phyloP scores from a whole-genome alignment of 2,113 vertebrate species.

The Mastomys coucha region DNA sequence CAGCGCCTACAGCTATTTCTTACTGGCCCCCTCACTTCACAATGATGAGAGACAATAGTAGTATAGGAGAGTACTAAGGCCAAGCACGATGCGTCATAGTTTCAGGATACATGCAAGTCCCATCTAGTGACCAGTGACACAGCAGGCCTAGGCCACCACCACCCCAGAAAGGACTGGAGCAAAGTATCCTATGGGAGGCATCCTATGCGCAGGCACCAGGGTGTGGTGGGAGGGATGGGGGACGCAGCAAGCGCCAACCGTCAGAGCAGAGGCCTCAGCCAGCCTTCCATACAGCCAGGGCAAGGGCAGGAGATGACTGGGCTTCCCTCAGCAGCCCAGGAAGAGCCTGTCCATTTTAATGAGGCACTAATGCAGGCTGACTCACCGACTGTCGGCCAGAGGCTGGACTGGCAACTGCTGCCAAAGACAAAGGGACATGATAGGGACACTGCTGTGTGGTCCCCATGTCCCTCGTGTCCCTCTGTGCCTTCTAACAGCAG shows the following conservation, averaged over 20 bases:
- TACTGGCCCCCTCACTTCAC: background rate
- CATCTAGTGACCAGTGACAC: background rate
- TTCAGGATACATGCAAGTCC: background rate
- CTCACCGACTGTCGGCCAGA: slow-evolving; percentile 43
- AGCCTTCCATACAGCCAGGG: background rate
- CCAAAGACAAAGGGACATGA: slow-evolving; percentile 64
- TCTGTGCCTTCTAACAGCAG: background rate
- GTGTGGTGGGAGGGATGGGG: background rate
- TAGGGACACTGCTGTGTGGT: accelerated
- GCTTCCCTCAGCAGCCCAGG: background rate
- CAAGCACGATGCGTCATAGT: background rate
- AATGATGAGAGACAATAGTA: background rate
- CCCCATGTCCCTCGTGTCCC: too few relatives aligned
- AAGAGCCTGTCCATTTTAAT: background rate
- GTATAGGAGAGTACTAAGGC: background rate
- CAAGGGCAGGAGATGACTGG: background rate
- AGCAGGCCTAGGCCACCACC: background rate
- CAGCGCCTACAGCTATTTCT: background rate
- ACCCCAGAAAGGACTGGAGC: background rate
- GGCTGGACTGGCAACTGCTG: background rate
- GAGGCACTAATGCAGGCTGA: slow-evolving; percentile 70
- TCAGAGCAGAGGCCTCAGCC: background rate
- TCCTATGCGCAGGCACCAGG: background rate
- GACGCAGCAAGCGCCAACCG: background rate
- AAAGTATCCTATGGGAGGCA: background rate